These are phyloP conservation scores for Chionoecetes opilio DNA, from an alignment of 1,140 invertebrate species.

Conservation along the genomic window DNA sequence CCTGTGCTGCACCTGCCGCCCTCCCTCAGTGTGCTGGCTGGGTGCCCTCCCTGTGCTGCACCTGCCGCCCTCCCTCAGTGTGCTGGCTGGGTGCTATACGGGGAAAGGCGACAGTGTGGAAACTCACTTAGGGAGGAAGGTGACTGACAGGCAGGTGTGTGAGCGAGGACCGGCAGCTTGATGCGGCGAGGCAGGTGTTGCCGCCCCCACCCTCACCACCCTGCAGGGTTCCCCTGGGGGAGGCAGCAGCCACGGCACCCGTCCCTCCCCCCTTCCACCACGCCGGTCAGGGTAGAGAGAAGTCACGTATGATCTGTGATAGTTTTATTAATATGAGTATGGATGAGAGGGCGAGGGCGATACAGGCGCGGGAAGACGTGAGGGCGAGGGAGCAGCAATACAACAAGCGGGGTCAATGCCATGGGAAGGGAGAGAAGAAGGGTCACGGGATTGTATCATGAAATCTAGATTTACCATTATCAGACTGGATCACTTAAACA, in stretches of 20 bases:
- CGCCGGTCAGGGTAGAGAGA: neutral
- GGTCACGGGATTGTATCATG: neutral
- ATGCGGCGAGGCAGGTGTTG: no score
- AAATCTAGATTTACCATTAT: neutral
- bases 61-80: no score
- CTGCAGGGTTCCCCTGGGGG: no score
- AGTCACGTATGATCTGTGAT: neutral
- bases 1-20: no score
- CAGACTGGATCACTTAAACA: neutral
- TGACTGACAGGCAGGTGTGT: no score
- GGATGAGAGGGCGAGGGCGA: neutral
- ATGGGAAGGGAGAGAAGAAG: neutral
- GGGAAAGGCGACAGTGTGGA: no score
- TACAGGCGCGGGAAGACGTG: constrained; percentile 23
- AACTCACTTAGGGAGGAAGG: no score
- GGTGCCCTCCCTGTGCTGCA: no score
- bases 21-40: no score
- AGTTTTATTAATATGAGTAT: constrained; percentile 32
- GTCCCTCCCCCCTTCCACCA: neutral
- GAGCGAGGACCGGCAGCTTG: no score
- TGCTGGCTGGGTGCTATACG: no score
- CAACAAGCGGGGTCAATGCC: neutral
- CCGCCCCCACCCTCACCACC: neutral
- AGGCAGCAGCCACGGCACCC: neutral
- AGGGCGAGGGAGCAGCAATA: neutral